Evolutionary conservation across 2,113 vertebrate species (phyloP), one percentile per base, ranked within the genome.

Genomic region (Pedionomus torquatus): DNA sequence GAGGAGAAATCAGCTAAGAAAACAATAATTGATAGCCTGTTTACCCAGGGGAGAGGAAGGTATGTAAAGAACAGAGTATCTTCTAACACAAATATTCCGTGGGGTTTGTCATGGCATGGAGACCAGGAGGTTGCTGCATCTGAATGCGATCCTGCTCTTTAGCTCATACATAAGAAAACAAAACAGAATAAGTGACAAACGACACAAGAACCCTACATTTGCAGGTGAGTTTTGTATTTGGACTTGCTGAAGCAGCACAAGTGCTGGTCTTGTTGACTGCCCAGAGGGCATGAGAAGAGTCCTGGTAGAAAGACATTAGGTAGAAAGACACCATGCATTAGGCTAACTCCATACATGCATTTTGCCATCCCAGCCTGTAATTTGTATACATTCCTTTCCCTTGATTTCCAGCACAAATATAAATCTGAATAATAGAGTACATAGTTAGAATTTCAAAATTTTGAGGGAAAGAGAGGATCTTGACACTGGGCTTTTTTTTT

Each of bases 261-360:
- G 55, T 46, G 46, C 37, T 52, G 69, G 9, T n/a, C 52, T 10
- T 74, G 35, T 54, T 37, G 54, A 10, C 43, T 43, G 13, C 39
- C 58, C 0, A 4, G 55, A 78, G n/a, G 60, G 39, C 7, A 4
- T 16, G 60, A 63, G 57, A 75, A 60, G 43, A 74, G 20, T 69
- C 30, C 68, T 35, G 28, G 23, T 31, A 57, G 66, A 68, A 88
- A 35, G 69, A 68, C 39, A n/a, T n/a, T n/a, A n/a, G n/a, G n/a
- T n/a, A n/a, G n/a, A 39, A 61, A 52, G 61, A 30, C 37, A 87
- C 16, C 55, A 37, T 0, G 0, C 0, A 0, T 75, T 33, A 54
- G 41, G 26, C 66, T 78, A 71, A 41, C 44, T 81, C 60, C 9
- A 2, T 37, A 28, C 16, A 28, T 0, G 1, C n/a, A 60, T 43